phyloP scores from a whole-genome alignment of 2,113 vertebrate genomes.

The Bufo gargarizans region DNA sequence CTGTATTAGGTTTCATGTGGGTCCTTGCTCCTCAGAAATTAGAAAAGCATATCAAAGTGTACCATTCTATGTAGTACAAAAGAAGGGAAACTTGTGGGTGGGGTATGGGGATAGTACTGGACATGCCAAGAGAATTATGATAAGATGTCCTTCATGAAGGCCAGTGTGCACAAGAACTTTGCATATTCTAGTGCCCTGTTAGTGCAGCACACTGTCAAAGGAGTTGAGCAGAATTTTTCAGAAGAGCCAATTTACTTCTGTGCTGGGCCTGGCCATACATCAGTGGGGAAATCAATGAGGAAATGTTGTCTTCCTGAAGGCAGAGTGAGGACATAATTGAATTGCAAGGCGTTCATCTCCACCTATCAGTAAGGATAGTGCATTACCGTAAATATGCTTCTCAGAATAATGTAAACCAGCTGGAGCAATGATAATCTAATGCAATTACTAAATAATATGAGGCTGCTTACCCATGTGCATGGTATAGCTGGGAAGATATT shows the following conservation, averaged over 20 bases:
- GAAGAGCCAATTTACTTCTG: neutral
- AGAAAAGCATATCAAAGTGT: too few species aligned
- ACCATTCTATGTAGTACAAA: too few species aligned
- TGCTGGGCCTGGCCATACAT: neutral
- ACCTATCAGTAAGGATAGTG: neutral
- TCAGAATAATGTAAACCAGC: neutral
- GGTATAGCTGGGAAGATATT: neutral
- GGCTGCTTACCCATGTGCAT: neutral
- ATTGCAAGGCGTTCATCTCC: neutral
- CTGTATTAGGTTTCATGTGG: too few species aligned
- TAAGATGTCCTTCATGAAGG: too few species aligned
- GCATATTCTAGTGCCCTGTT: too few species aligned
- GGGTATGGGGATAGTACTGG: too few species aligned
- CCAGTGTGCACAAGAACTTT: too few species aligned
- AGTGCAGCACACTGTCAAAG: too few species aligned
- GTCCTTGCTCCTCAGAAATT: too few species aligned
- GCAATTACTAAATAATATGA: neutral
- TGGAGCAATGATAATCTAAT: conserved; percentile 9
- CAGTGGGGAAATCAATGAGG: neutral
- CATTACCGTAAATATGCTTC: neutral
- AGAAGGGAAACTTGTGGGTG: too few species aligned
- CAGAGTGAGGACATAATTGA: neutral
- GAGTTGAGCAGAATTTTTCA: neutral
- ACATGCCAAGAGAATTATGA: too few species aligned
- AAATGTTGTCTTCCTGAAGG: neutral